Base-by-base conservation (phyloP, 92 coral and sea anemone species). In the Parazoanthus darwini region DNA sequence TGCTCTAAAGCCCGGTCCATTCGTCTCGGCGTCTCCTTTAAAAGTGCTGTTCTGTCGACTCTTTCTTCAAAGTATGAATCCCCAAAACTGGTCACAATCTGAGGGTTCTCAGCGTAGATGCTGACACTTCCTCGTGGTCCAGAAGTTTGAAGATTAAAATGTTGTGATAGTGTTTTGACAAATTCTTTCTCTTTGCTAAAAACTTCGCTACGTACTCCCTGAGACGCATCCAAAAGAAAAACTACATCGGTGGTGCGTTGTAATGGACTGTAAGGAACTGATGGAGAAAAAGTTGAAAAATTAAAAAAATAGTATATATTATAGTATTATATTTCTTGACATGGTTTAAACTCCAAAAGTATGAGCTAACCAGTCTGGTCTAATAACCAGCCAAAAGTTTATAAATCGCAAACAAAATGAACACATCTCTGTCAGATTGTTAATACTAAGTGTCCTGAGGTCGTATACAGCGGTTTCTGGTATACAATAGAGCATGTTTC, bases 71-170 rank as follows among this genome's bases (percentile, higher is more conserved):
- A 89, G 35, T 90, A 91, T 33, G 89, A 80, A 46, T 82, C 92
- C 15, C 81, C 85, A 42, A 96, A 89, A 15, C 74, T 74, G 8
- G 92, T 63, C 11, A 83, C 79, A 29, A 85, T 90, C 6, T 79
- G 59, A 1, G 94, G 72, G 51, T 43, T 75, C 67, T 78, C 76
- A 23, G 97, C 92, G 85, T 90, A 94, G 37, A 90, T 82, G 29
- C 94, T 89, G 15, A 91, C 89, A 26, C 92, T 90, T 26, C 93
- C 96, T 56, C 95, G 94, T 26, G 97, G 91, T 46, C 88, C 81
- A 33, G 70, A 89, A 43, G 89, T 87, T 14, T 93, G 79, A 13
- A 94, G 81, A 43, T 93, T 87, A 67, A 91, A 88, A 10, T 86
- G 43, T 25, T 82, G 86, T 37, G 93, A 86, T 36, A 93, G 72